phyloP scores from a whole-genome alignment of 2,113 vertebrate species.

The Scortum barcoo region DNA sequence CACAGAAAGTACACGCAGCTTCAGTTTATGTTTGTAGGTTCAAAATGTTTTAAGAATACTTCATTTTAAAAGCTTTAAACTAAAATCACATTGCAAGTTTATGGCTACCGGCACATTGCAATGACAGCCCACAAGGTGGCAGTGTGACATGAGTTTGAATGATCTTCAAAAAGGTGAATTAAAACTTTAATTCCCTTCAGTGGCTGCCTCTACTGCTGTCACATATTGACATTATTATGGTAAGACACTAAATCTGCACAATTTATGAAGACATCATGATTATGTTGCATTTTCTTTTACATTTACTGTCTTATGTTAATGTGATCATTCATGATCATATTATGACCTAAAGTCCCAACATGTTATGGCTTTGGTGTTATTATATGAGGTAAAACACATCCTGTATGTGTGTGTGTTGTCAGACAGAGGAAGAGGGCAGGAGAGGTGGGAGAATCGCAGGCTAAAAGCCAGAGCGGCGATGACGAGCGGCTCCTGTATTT shows the following conservation, averaged over 20 bases:
- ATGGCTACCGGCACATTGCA: not conserved
- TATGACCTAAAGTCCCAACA: slow-evolving; percentile 30
- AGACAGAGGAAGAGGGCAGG: slow-evolving; percentile 37
- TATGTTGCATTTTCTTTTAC: slow-evolving; percentile 8
- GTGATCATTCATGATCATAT: not conserved
- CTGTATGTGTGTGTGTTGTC: not conserved
- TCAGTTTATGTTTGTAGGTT: not conserved
- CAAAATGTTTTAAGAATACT: not conserved
- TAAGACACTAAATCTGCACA: slow-evolving; percentile 10
- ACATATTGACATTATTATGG: slow-evolving; percentile 13
- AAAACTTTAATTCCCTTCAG: not conserved
- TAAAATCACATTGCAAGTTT: not conserved
- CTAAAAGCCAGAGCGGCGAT: slow-evolving; percentile 58
- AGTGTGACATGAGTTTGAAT: slow-evolving; percentile 58
- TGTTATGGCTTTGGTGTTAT: slow-evolving; percentile 44
- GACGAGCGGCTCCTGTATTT: slow-evolving; percentile 68
- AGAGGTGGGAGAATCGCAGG: slow-evolving; percentile 25
- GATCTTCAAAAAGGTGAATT: not conserved
- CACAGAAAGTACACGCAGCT: not conserved
- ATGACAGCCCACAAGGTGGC: slow-evolving; percentile 75
- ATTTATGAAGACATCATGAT: slow-evolving; percentile 12
- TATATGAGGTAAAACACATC: slow-evolving; percentile 35
- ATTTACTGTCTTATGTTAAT: slow-evolving; percentile 22
- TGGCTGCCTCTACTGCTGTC: not conserved
- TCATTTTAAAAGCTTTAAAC: not conserved